These are phyloP conservation scores for Pheucticus melanocephalus DNA, from an alignment of 2,113 vertebrate species.

Conservation along the genomic window DNA sequence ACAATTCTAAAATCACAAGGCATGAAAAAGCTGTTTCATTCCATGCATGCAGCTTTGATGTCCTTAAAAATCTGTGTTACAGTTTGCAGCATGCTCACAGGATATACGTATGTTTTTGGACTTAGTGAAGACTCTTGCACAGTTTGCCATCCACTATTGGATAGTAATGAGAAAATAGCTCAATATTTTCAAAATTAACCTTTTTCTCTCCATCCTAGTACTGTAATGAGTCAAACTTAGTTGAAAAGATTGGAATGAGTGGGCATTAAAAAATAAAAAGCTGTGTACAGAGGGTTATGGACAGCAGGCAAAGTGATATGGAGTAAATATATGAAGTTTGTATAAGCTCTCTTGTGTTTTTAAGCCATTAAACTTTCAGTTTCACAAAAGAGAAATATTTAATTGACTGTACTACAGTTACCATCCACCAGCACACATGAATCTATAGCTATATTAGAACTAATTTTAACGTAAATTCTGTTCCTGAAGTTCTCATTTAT, in stretches of 20 bases:
- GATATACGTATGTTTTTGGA: not conserved
- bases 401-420: not conserved
- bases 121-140: not conserved
- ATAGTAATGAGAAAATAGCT: not conserved
- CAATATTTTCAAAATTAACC: not conserved
- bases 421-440: not conserved
- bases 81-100: not conserved
- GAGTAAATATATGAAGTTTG: not conserved
- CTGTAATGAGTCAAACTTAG: not conserved
- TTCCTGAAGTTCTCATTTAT: not conserved
- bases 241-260: not conserved
- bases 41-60: not conserved
- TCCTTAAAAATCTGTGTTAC: not conserved
- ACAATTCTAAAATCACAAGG: not conserved
- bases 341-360: not conserved
- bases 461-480: not conserved
- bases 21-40: not conserved
- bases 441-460: not conserved
- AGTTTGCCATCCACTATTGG: not conserved
- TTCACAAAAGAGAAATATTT: not conserved
- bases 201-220: not conserved
- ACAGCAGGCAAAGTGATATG: not conserved
- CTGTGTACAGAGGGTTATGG: not conserved
- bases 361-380: not conserved
- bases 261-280: not conserved